Evolutionary conservation across 35 echinoderm and acorn worm genomes (phyloP).

Genomic region (Ptychodera flava): DNA sequence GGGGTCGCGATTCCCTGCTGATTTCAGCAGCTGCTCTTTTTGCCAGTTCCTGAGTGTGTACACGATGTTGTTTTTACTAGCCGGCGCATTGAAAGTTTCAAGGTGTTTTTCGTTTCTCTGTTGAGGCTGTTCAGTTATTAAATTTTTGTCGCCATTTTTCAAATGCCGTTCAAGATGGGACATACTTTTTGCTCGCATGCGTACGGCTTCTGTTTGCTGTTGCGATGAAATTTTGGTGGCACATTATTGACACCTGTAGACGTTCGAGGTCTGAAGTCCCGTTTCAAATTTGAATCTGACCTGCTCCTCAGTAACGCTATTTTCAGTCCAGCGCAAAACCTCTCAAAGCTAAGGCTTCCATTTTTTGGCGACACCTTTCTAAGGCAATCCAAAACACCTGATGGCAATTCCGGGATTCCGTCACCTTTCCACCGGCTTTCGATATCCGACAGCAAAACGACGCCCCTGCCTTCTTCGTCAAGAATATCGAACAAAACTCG

Average conservation of each 20-base stretch:
- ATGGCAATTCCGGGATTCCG: slow-evolving; percentile 53
- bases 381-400: slow-evolving; percentile 63
- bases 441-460: slow-evolving; percentile 64
- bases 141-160: neutral
- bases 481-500: slow-evolving; percentile 92
- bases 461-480: slow-evolving; percentile 77
- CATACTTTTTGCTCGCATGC: neutral
- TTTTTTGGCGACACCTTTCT: slow-evolving; percentile 71
- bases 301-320: slow-evolving; percentile 61
- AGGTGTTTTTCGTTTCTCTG: neutral
- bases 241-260: neutral
- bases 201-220: neutral
- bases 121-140: neutral
- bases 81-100: neutral
- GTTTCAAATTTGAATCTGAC: slow-evolving; percentile 4
- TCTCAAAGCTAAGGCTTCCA: slow-evolving; percentile 68
- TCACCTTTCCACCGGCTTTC: slow-evolving; percentile 76
- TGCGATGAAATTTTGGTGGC: neutral
- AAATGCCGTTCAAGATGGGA: neutral
- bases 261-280: neutral
- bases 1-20: neutral
- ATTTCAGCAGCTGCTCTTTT: neutral
- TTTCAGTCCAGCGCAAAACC: slow-evolving; percentile 84
- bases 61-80: neutral
- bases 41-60: neutral